Conservation (phyloP, 1,140 invertebrate species). For the Brachystomella parvula region DNA sequence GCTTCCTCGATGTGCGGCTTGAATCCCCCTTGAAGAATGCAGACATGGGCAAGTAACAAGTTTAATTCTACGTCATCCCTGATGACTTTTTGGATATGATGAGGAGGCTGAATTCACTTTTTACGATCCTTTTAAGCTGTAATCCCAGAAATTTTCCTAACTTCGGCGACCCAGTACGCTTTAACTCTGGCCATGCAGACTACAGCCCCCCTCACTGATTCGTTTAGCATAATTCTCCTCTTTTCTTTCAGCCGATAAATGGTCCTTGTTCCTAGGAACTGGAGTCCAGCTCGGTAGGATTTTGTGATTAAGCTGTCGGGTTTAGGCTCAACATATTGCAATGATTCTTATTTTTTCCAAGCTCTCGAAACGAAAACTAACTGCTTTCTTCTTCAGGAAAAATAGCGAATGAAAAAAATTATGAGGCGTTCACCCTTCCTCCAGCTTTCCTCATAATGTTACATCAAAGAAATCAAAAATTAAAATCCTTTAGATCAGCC, state of each 20-base stretch:
- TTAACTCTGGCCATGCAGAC: conserved; percentile 52
- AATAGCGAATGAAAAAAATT: too few species aligned
- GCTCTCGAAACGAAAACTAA: too few species aligned
- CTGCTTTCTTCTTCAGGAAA: too few species aligned
- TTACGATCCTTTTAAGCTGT: conserved; percentile 37
- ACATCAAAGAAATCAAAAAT: too few species aligned
- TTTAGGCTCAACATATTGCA: too few species aligned
- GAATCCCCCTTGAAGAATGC: conserved; percentile 49
- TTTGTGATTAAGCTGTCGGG: too few species aligned
- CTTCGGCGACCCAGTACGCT: conserved; percentile 53
- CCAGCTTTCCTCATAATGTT: too few species aligned
- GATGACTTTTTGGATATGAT: conserved; percentile 49
- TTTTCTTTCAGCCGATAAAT: conserved; percentile 40
- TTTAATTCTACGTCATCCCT: conserved; percentile 49
- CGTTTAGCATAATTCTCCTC: conserved; percentile 46
- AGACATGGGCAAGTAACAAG: conserved; percentile 48
- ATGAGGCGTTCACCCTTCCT: too few species aligned
- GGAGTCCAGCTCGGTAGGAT: conserved; percentile 46
- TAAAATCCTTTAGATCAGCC: too few species aligned
- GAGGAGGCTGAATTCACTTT: conserved; percentile 45
- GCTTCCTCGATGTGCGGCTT: conserved; percentile 55
- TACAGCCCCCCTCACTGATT: conserved; percentile 50
- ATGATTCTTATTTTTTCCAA: too few species aligned
- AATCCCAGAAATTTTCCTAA: conserved; percentile 49
- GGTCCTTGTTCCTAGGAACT: conserved; percentile 45